Evolutionary conservation across 2,797 vertebrate species (phyloP), one percentile per base, ranked within the genome.

Genomic region (Betta splendens): DNA sequence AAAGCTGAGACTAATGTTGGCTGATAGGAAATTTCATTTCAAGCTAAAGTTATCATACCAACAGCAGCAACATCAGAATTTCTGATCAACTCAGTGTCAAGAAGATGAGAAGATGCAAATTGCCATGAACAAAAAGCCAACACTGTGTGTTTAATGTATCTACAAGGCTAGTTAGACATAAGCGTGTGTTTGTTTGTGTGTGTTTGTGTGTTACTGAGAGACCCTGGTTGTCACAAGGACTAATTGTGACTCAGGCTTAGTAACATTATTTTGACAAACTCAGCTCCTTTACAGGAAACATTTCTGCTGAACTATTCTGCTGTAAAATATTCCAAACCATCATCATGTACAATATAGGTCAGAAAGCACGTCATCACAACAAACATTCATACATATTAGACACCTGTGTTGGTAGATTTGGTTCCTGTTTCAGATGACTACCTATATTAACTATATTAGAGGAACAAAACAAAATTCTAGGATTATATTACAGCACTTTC

Each of bases 361-460:
- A 50, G 50, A 58, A 46, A 13, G 46, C 61, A 5, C 56, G 31
- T 54, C 21, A 32, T 26, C 16, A 56, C 60, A 56, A 65, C 8
- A 28, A 9, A 9, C 26, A 28, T 28, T 9, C 3, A 10, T 9
- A 28, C 26, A 9, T n/a, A 26, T 11, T 23, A 59, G 18, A 16
- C 2, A 38, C 49, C 38, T 47, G 36, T 60, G 57, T 52, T 1
- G 25, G 55, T 33, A 31, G 11, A 31, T 4, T 10, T 12, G 4
- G 3, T 10, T 4, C 51, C 39, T 17, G 59, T 60, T 37, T 54
- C 31, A 50, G 53, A 57, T 61, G 9, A 72, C 18, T 12, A 20
- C 39, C 10, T 59, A 44, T 21, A 50, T 17, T 39, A 43, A 21
- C 10, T 4, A 31, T 4, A 31, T 12, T 49, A 6, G 29, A 39